These are phyloP conservation scores for Apamea crenata DNA, from an alignment of 2,888 invertebrate species.

Conservation along the genomic window DNA sequence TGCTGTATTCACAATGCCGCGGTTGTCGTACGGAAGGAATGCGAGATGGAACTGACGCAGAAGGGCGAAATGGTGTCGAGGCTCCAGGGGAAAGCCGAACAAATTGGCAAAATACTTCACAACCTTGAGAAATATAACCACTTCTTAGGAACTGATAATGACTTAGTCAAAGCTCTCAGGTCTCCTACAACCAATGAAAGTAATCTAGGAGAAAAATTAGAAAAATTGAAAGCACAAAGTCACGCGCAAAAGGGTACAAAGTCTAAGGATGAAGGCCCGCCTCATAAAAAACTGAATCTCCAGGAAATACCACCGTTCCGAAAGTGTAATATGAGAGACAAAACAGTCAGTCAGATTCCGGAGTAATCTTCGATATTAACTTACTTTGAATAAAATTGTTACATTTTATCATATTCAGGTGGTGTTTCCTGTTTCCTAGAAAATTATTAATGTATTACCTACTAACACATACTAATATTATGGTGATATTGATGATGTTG, in stretches of 20 bases:
- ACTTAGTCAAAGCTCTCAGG: constrained; percentile 87
- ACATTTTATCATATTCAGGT: constrained; percentile 62
- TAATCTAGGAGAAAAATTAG: constrained; percentile 83
- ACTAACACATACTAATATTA: constrained; percentile 70
- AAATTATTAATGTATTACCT: constrained; percentile 66
- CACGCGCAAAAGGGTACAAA: constrained; percentile 86
- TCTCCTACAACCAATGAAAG: constrained; percentile 86
- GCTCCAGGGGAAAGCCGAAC: constrained; percentile 98
- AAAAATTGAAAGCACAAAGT: constrained; percentile 83
- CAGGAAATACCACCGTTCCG: constrained; percentile 90
- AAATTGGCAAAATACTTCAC: constrained; percentile 97
- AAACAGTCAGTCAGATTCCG: constrained; percentile 71
- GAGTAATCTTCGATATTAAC: constrained; percentile 62
- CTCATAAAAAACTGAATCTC: constrained; percentile 88
- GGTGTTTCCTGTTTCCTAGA: constrained; percentile 77
- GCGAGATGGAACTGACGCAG: constrained; percentile 98
- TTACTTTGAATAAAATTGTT: constrained; percentile 50
- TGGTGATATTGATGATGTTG: constrained; percentile 70
- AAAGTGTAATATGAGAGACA: constrained; percentile 80
- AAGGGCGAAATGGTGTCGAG: constrained; percentile 98
- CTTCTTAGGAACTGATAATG: constrained; percentile 91
- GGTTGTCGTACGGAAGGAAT: constrained; percentile 93
- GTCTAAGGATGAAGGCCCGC: constrained; percentile 89
- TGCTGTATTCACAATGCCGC: constrained; percentile 88
- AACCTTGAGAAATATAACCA: constrained; percentile 97